These are phyloP conservation scores for Valencia hispanica DNA, from an alignment of 2,797 vertebrate genomes.

Conservation along the genomic window DNA sequence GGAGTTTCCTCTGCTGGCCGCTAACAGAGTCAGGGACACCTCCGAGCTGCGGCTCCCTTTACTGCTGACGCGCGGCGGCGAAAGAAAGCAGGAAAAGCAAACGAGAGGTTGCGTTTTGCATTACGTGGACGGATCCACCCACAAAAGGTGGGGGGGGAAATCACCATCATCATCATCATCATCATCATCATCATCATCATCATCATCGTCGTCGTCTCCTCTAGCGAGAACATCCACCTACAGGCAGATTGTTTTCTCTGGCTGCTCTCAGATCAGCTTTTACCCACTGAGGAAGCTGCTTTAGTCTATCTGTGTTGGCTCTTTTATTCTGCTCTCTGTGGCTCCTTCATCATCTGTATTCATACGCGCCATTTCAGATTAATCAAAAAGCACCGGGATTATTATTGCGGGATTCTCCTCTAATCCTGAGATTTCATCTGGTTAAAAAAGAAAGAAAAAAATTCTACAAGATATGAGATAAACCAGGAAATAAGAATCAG, in stretches of 20 bases:
- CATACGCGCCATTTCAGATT: constrained; percentile 21
- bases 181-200: constrained; percentile 19
- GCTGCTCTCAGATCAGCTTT: not conserved
- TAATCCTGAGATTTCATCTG: constrained; percentile 40
- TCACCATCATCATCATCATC: constrained; percentile 16
- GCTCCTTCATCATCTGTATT: not conserved
- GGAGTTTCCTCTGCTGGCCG: not conserved
- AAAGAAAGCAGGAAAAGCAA: constrained; percentile 54
- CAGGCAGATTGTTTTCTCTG: not conserved
- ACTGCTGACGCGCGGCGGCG: constrained; percentile 30
- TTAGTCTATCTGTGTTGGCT: not conserved
- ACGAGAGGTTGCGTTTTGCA: not conserved
- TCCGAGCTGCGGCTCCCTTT: constrained; percentile 23
- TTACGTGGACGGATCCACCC: constrained; percentile 60
- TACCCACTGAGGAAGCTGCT: not conserved
- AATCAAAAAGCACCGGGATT: constrained; percentile 30
- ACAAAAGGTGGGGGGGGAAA: constrained; percentile 38
- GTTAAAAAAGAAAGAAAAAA: not conserved
- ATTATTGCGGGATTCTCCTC: constrained; percentile 5
- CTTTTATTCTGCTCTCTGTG: not conserved
- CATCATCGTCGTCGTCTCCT: constrained; percentile 21
- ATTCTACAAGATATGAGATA: constrained; percentile 3
- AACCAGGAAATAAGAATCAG: constrained; percentile 38
- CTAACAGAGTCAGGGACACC: constrained; percentile 26
- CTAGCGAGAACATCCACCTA: constrained; percentile 22